Evolutionary conservation across 2,113 vertebrate species (phyloP).

Genomic region (Nannobrachium achirus): DNA sequence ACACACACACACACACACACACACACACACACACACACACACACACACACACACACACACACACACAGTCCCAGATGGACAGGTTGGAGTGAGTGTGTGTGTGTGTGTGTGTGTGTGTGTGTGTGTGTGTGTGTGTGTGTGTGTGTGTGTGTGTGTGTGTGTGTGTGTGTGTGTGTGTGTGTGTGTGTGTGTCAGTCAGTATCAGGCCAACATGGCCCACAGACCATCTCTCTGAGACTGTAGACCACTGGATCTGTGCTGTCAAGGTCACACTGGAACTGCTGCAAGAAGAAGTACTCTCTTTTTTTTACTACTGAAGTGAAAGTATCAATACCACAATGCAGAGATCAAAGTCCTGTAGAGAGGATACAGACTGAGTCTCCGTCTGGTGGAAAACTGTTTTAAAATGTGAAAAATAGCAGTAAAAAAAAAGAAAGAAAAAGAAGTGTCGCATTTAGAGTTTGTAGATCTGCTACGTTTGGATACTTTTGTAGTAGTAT

Average conservation of each 20-base stretch:
- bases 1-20: no score
- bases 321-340: no score
- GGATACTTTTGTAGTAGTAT: no score
- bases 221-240: slow-evolving; percentile 62
- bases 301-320: no score
- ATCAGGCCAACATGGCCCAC: slow-evolving; percentile 51
- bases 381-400: no score
- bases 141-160: slow-evolving; percentile 1
- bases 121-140: slow-evolving; percentile 26
- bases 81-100: slow-evolving; percentile 16
- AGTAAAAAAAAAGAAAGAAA: no score
- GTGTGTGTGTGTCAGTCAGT: slow-evolving; percentile 46
- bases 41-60: slow-evolving; percentile 20
- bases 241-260: slow-evolving; percentile 52
- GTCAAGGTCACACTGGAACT: slow-evolving; percentile 50
- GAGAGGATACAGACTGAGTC: no score
- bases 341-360: no score
- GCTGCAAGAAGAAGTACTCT: no score
- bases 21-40: slow-evolving; percentile 44
- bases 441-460: no score
- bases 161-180: slow-evolving; percentile 32
- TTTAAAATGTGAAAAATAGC: no score
- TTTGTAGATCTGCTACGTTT: no score
- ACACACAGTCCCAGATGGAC: slow-evolving; percentile 4
- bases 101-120: slow-evolving; percentile 7